These are phyloP conservation scores for Petroica traversi DNA, from an alignment of 2,113 vertebrate genomes.

Conservation along the genomic window DNA sequence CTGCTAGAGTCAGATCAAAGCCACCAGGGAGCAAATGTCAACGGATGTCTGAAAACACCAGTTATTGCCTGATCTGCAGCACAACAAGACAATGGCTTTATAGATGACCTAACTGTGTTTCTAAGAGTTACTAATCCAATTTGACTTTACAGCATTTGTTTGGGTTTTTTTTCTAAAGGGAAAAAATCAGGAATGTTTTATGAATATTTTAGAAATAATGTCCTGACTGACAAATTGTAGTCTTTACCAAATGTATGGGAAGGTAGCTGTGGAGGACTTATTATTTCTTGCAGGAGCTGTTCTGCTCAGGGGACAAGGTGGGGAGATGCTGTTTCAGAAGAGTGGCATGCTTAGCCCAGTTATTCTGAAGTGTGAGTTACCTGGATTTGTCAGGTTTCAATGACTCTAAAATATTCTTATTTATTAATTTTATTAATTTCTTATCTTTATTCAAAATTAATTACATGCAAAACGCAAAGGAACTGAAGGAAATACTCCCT, in stretches of 20 bases:
- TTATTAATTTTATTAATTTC: background rate
- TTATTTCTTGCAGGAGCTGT: background rate
- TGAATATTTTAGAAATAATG: background rate
- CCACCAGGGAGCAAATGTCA: background rate
- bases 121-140: background rate
- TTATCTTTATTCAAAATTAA: background rate
- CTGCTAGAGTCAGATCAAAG: background rate
- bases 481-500: background rate
- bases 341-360: background rate
- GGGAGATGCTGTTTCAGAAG: background rate
- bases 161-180: background rate
- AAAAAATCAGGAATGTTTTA: background rate
- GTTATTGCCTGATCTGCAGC: background rate
- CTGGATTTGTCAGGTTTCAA: background rate
- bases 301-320: background rate
- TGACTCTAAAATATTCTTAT: background rate
- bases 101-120: background rate
- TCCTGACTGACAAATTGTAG: background rate
- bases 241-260: background rate
- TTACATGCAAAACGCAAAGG: background rate
- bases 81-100: background rate
- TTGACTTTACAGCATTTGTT: background rate
- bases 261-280: background rate
- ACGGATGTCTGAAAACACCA: background rate
- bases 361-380: background rate